These are phyloP conservation scores for Hyaena hyaena DNA, from an alignment of 2,113 vertebrate species.

Conservation along the genomic window DNA sequence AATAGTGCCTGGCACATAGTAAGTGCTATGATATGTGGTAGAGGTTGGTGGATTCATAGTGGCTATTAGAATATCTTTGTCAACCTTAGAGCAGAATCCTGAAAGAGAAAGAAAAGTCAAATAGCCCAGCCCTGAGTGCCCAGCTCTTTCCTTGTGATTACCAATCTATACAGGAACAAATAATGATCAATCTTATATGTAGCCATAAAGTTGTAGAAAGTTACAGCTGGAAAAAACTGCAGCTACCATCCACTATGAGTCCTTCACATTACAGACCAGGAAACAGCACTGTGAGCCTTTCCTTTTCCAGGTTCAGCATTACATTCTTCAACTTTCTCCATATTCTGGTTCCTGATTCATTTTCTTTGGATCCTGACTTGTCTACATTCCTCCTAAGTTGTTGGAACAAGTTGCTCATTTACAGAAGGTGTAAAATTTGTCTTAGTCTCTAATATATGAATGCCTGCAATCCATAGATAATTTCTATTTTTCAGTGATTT, in stretches of 20 bases:
- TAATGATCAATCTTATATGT: neutral
- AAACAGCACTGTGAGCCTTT: neutral
- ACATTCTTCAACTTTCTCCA: constrained; percentile 39
- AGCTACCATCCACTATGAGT: neutral
- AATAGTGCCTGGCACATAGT: neutral
- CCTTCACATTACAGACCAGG: neutral
- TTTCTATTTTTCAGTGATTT: constrained; percentile 57
- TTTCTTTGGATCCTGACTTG: constrained; percentile 62
- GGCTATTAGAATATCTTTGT: neutral
- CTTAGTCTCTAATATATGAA: constrained; percentile 27
- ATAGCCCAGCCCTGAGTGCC: neutral
- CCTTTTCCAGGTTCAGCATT: neutral
- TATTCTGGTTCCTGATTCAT: constrained; percentile 48
- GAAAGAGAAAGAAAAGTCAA: neutral
- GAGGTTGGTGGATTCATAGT: neutral
- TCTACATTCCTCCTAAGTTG: constrained; percentile 55
- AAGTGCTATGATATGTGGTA: neutral
- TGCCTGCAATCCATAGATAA: constrained; percentile 41
- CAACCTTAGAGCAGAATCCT: constrained; percentile 14
- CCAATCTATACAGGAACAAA: neutral
- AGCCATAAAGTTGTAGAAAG: neutral
- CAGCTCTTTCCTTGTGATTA: constrained; percentile 24
- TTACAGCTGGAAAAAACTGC: neutral
- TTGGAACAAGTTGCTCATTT: constrained; percentile 50
- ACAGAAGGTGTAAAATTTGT: constrained; percentile 38